These are phyloP conservation scores for Drosophila mimetica DNA, from an alignment of 2,888 invertebrate genomes.

Conservation along the genomic window DNA sequence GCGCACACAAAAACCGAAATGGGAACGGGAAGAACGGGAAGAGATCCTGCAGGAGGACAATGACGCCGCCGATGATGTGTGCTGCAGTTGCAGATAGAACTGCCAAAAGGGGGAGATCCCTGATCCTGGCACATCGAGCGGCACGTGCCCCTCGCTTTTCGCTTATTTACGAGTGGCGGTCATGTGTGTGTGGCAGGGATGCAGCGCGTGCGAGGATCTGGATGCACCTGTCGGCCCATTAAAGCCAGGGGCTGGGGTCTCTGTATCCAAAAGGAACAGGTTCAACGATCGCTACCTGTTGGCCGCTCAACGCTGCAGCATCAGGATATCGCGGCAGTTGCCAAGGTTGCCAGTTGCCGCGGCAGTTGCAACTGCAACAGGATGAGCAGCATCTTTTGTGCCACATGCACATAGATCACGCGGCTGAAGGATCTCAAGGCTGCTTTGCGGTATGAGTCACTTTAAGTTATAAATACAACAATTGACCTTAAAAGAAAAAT, in stretches of 20 bases:
- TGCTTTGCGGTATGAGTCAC: no score
- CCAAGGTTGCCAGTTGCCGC: conserved; percentile 3
- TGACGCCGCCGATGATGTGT: conserved; percentile 28
- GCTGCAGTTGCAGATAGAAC: conserved; percentile 24
- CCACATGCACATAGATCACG: no score
- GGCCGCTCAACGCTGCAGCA: conserved; percentile 8
- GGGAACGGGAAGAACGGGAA: neutral
- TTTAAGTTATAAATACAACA: no score
- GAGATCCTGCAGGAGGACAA: conserved; percentile 34
- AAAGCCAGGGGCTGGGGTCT: conserved; percentile 3
- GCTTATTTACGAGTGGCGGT: conserved; percentile 47
- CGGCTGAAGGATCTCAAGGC: no score
- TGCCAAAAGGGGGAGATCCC: conserved; percentile 27
- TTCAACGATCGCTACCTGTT: conserved; percentile 30
- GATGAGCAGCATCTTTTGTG: no score
- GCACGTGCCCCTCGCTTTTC: conserved; percentile 38
- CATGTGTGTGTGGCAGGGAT: conserved; percentile 32
- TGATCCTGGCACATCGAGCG: conserved; percentile 28
- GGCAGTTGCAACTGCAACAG: conserved; percentile 13
- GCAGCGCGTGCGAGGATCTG: conserved; percentile 22
- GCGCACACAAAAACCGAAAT: neutral
- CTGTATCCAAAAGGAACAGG: conserved; percentile 10
- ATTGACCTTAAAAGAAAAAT: no score
- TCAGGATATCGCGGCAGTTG: conserved; percentile 15
- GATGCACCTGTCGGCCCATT: conserved; percentile 29